phyloP scores from a whole-genome alignment of 2,888 invertebrate genomes.

The Ganaspis brasiliensis region DNA sequence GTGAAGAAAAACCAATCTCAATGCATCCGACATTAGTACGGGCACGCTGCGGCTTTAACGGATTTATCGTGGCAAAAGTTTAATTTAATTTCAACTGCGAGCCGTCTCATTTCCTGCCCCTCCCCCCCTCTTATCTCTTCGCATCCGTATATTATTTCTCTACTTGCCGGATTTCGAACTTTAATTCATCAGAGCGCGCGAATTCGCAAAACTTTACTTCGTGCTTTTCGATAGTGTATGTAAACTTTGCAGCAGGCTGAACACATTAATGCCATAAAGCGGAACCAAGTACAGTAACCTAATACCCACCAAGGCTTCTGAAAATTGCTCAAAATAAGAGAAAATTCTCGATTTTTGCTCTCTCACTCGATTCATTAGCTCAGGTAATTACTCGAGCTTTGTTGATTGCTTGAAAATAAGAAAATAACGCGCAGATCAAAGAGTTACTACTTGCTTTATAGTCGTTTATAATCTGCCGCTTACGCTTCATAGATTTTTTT shows the following conservation, averaged over 20 bases:
- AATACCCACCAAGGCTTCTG: neutral
- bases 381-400: conserved; percentile 12
- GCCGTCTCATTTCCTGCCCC: conserved; percentile 61
- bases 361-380: neutral
- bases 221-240: conserved; percentile 57
- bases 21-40: conserved; percentile 48
- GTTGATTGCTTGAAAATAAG: neutral
- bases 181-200: conserved; percentile 62
- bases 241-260: conserved; percentile 52
- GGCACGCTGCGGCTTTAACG: conserved; percentile 42
- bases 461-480: neutral
- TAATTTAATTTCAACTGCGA: conserved; percentile 62
- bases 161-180: conserved; percentile 61
- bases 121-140: conserved; percentile 54
- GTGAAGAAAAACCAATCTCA: conserved; percentile 40
- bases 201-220: conserved; percentile 59
- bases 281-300: neutral
- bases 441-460: conserved; percentile 4
- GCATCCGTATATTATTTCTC: conserved; percentile 63
- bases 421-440: conserved; percentile 5
- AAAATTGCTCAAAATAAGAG: conserved; percentile 12
- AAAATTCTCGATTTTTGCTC: neutral
- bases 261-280: neutral
- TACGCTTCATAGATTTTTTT: neutral
- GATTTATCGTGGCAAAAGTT: conserved; percentile 60